These are phyloP conservation scores for Mormyrus iriodes DNA, from an alignment of 2,113 vertebrate species.

Conservation along the genomic window DNA sequence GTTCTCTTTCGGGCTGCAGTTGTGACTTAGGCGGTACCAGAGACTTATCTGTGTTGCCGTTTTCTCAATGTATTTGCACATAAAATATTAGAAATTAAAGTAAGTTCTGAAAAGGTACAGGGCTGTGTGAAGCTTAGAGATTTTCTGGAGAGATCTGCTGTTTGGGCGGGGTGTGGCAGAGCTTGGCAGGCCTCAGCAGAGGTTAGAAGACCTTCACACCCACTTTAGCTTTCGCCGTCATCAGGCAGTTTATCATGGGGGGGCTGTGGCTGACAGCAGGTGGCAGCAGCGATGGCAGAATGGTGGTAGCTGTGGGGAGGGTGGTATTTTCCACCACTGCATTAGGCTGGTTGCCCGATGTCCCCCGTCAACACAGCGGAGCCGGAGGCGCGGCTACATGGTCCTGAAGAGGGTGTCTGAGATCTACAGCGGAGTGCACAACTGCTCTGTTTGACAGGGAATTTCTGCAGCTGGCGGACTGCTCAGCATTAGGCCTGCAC, in stretches of 20 bases:
- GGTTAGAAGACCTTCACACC: not conserved
- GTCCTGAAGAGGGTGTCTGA: not conserved
- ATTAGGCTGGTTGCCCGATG: not conserved
- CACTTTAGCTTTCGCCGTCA: not conserved
- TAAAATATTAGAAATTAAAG: not conserved
- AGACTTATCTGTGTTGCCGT: not conserved
- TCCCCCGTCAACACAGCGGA: not conserved
- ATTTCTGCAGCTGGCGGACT: not conserved
- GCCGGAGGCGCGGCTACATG: not conserved
- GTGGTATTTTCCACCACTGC: not conserved
- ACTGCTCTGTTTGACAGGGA: not conserved
- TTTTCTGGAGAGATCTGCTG: not conserved
- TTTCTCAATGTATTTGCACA: not conserved
- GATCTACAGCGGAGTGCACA: not conserved
- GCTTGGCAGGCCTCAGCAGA: not conserved
- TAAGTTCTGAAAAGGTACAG: not conserved
- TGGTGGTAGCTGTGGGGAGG: conserved; percentile 18
- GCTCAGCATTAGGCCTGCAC: not conserved
- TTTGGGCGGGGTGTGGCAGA: not conserved
- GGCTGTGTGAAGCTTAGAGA: not conserved
- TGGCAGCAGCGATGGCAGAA: conserved; percentile 31
- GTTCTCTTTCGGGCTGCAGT: not conserved
- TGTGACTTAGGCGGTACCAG: not conserved
- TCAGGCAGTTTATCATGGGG: not conserved
- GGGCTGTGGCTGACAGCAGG: conserved; percentile 9